These are phyloP conservation scores for Platysteira castanea DNA, from an alignment of 2,113 vertebrate genomes.

Conservation along the genomic window DNA sequence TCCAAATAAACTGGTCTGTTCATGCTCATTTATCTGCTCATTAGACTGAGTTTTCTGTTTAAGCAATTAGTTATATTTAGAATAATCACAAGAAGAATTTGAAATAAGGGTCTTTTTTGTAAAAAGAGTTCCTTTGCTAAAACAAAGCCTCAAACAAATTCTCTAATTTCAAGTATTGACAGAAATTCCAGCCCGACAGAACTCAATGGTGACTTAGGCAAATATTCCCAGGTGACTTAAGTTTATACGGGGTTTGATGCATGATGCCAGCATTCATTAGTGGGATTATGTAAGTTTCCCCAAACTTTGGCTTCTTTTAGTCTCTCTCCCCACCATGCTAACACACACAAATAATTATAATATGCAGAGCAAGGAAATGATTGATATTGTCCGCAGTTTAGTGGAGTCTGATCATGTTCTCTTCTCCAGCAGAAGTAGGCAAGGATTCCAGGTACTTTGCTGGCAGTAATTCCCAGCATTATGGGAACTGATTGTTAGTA, in stretches of 20 bases:
- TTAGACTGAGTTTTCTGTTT: neutral
- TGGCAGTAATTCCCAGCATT: neutral
- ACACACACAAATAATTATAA: neutral
- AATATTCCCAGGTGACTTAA: neutral
- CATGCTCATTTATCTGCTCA: neutral
- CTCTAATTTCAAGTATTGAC: neutral
- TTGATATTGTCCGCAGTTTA: neutral
- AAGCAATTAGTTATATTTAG: constrained; percentile 11
- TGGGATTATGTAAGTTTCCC: neutral
- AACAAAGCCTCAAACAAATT: neutral
- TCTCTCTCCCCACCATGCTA: neutral
- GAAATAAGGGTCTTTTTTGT: neutral
- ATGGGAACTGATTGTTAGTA: neutral
- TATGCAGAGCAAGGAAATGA: neutral
- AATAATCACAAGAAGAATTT: neutral
- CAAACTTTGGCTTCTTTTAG: neutral
- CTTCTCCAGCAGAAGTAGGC: neutral
- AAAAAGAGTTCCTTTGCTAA: neutral
- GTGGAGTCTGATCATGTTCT: neutral
- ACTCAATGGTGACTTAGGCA: neutral
- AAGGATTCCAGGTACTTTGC: neutral
- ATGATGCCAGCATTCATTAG: neutral
- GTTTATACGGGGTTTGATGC: neutral
- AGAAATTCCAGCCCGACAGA: neutral
- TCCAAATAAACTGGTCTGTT: neutral